Percentiles rank a stretch among this genome's conserved stretches.
Conservation (phyloP, 2,797 vertebrate species). For the Numenius phaeopus region DNA sequence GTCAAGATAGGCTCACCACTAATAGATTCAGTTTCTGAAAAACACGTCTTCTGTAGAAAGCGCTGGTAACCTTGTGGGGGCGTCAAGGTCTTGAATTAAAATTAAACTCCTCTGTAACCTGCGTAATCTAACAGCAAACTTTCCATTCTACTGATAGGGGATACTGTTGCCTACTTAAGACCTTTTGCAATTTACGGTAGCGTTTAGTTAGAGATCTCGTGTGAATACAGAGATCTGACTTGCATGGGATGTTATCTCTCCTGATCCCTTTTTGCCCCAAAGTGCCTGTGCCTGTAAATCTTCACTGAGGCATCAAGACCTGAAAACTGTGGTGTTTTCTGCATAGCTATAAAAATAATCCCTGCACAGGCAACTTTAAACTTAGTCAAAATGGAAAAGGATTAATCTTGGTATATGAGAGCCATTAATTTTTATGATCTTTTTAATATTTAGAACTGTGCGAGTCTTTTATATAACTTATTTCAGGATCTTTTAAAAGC, state of each 20-base stretch:
- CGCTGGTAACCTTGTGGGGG: not conserved
- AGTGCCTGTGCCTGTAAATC: slow-evolving; percentile 47
- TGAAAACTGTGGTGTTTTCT: not conserved
- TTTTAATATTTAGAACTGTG: not conserved
- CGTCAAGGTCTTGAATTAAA: slow-evolving; percentile 31
- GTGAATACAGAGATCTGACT: not conserved
- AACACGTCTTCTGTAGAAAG: not conserved
- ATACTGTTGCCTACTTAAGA: not conserved
- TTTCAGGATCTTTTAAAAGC: not conserved
- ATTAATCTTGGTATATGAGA: not conserved
- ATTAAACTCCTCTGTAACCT: not conserved
- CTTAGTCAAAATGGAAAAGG: not conserved
- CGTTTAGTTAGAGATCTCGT: not conserved
- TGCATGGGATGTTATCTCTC: not conserved
- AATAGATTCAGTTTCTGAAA: not conserved
- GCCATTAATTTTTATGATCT: not conserved
- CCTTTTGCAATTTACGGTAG: not conserved
- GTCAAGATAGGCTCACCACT: not conserved
- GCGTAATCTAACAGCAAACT: not conserved
- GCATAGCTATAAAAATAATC: not conserved
- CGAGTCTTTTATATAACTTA: not conserved
- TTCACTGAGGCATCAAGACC: not conserved
- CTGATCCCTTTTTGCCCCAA: not conserved
- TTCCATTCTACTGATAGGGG: not conserved
- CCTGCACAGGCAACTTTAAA: not conserved